Base-by-base conservation (phyloP, 2,888 invertebrate species). In the Cetonia aurata region DNA sequence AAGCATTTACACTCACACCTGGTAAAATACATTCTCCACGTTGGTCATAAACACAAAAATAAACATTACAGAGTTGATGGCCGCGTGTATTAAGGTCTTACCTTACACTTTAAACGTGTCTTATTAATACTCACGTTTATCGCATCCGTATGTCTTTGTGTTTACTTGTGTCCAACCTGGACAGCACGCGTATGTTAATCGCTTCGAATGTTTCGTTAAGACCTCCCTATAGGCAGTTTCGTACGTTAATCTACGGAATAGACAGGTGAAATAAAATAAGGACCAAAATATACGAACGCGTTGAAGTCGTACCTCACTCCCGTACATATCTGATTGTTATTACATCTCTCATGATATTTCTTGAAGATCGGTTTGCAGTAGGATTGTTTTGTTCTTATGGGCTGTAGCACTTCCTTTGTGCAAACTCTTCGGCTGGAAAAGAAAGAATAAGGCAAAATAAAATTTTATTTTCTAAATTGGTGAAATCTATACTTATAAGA, bases 131-230 rank as follows among this genome's bases (percentile, higher is more conserved):
- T 86, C 83, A 90, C 90, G 88, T 86, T 88, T 89, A 79, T 87
- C 88, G 80, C 90, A 91, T 59, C 88, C 89, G 75, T 87, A 87
- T 77, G 88, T 86, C 71, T 85, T 83, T 71, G 87, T 86, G 46
- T 85, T 85, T 53, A 86, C 83, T 77, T 89, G 87, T 41, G 84
- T 85, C 90, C 90, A 90, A 69, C 90, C 90, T 1, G 88, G 87
- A 79, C 90, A 90, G 80, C 90, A 90, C 31, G 84, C 82, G 76
- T 86, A 87, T 66, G 82, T 80, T 67, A 86, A 82, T 76, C 87
- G 86, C 74, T 86, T 86, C 19, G 85, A 84, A 48, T 84, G 81
- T 79, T 85, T 84, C 62, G 80, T 81, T 41, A 80, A 75, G 3
- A 88, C 86, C 71, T 87, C 87, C 73, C 87, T 84, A 78, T 86